phyloP scores from a whole-genome alignment of 2,797 vertebrate genomes.

The Paedocypris micromegethes region DNA sequence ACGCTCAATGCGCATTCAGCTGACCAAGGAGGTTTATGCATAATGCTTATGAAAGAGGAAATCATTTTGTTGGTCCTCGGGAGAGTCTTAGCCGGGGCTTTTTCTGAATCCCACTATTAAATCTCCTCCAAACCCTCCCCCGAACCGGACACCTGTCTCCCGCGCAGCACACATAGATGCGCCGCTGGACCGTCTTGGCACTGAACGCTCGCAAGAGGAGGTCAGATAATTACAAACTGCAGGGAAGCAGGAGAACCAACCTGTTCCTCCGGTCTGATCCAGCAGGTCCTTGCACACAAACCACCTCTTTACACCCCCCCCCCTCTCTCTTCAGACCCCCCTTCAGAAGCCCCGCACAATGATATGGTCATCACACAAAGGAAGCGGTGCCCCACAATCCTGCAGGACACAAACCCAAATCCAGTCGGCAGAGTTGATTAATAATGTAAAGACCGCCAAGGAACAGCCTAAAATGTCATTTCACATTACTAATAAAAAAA shows the following conservation, averaged over 20 bases:
- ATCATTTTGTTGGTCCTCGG: slow-evolving; percentile 14
- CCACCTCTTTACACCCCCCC: slow-evolving; percentile 27
- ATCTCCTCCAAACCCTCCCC: slow-evolving; percentile 1
- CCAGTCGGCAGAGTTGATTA: slow-evolving; percentile 9
- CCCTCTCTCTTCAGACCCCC: slow-evolving; percentile 16
- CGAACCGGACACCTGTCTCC: slow-evolving; percentile 47
- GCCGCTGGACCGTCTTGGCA: slow-evolving; percentile 48
- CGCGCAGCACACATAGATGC: slow-evolving; percentile 25
- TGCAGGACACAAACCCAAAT: slow-evolving; percentile 2
- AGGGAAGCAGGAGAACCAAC: slow-evolving; percentile 52
- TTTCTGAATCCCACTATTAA: slow-evolving; percentile 13
- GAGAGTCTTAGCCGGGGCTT: slow-evolving; percentile 8
- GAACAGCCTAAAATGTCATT: slow-evolving; percentile 5
- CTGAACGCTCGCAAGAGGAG: slow-evolving; percentile 39
- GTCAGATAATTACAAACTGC: slow-evolving; percentile 58
- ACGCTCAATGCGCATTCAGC: slow-evolving; percentile 23
- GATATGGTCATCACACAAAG: slow-evolving; percentile 40
- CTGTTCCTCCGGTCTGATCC: slow-evolving; percentile 54
- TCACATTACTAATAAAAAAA: slow-evolving; percentile 4
- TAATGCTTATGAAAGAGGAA: slow-evolving; percentile 7
- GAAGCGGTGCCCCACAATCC: slow-evolving; percentile 17
- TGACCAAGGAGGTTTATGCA: slow-evolving; percentile 35
- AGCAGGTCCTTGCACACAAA: slow-evolving; percentile 45
- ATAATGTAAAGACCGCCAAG: slow-evolving; percentile 1
- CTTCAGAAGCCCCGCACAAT: slow-evolving; percentile 21